Evolutionary conservation across 2,113 vertebrate genomes (phyloP).

Genomic region (Myiozetetes cayanensis): DNA sequence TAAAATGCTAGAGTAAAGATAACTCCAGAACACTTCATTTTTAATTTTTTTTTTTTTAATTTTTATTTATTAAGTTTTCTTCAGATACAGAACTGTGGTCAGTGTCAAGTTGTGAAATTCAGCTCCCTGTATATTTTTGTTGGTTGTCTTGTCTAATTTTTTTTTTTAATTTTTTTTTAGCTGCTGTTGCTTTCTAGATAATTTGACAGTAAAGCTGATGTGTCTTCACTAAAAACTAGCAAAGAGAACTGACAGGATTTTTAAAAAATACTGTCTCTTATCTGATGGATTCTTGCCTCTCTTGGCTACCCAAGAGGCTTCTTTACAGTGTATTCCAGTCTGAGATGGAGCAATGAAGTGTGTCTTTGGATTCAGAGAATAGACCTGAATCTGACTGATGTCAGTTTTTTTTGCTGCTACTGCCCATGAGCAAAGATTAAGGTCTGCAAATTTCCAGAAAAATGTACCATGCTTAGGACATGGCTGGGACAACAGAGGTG

Average conservation of each 20-base stretch:
- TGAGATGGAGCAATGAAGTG: constrained; percentile 1
- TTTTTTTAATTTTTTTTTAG: background rate
- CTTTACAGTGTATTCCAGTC: background rate
- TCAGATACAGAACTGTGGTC: background rate
- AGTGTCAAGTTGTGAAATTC: background rate
- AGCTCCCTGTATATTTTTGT: background rate
- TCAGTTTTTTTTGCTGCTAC: background rate
- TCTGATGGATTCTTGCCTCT: constrained; percentile 25
- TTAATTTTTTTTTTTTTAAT: background rate
- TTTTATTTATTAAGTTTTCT: constrained; percentile 5
- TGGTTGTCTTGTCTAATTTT: background rate
- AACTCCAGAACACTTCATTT: background rate
- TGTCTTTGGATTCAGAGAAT: constrained; percentile 2
- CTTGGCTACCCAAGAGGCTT: background rate
- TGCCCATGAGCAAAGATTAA: background rate
- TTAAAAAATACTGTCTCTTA: background rate
- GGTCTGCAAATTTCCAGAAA: background rate
- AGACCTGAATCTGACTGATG: background rate
- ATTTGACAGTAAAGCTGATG: background rate
- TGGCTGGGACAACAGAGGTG: background rate
- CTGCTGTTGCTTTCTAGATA: background rate
- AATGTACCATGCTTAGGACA: background rate
- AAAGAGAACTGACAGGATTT: background rate
- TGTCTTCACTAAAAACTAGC: background rate
- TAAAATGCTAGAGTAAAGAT: constrained; percentile 38